A percentile compares a stretch with the other conserved stretches of the same genome.
These are phyloP conservation scores for Aulostomus chinensis DNA, from an alignment of 2,797 vertebrate genomes.

Conservation along the genomic window DNA sequence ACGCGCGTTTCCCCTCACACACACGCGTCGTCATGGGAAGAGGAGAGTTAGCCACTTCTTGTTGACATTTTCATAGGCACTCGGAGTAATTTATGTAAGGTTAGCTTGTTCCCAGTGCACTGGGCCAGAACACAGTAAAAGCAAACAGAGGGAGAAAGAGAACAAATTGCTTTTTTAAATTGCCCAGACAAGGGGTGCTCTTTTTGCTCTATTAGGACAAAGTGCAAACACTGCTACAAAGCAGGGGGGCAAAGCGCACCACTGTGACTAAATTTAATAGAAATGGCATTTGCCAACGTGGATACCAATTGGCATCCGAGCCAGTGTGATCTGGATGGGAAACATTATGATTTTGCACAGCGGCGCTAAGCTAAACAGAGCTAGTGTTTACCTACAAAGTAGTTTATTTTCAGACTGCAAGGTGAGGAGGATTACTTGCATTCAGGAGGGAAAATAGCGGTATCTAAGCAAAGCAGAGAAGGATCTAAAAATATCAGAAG, in stretches of 20 bases:
- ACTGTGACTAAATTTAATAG: conserved; percentile 69
- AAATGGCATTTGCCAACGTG: conserved; percentile 50
- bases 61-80: conserved; percentile 78
- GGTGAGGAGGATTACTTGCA: conserved; percentile 9
- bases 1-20: neutral
- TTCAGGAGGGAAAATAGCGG: conserved; percentile 7
- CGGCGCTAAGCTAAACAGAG: conserved; percentile 13
- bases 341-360: conserved; percentile 6
- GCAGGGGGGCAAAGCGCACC: conserved; percentile 34
- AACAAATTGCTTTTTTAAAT: conserved; percentile 82
- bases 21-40: conserved; percentile 30
- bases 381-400: neutral
- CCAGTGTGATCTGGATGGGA: conserved; percentile 24
- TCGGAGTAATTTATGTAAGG: conserved; percentile 74
- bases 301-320: conserved; percentile 23
- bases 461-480: neutral
- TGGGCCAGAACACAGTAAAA: conserved; percentile 71
- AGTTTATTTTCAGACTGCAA: conserved; percentile 1
- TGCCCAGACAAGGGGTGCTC: conserved; percentile 70
- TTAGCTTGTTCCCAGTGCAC: conserved; percentile 69
- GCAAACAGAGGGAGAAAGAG: conserved; percentile 75
- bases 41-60: conserved; percentile 51
- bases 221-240: conserved; percentile 70
- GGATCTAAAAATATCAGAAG: conserved; percentile 19
- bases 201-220: conserved; percentile 77